These are phyloP conservation scores for Pangasianodon gigas DNA, from an alignment of 2,113 vertebrate genomes.

Conservation along the genomic window DNA sequence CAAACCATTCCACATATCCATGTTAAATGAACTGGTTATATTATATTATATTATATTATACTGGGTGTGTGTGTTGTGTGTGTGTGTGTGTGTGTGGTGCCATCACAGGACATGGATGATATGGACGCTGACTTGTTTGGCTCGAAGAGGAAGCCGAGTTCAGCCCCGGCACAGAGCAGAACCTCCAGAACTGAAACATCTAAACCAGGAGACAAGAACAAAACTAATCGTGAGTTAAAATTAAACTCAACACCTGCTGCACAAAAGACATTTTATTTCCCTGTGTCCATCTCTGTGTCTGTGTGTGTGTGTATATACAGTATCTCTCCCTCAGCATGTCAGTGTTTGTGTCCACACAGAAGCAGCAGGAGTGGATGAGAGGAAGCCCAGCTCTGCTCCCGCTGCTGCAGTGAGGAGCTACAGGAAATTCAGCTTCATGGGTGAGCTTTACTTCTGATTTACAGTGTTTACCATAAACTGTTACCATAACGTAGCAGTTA, in stretches of 20 bases:
- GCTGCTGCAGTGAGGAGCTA: slow-evolving; percentile 57
- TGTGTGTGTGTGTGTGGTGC: background rate
- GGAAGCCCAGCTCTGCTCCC: slow-evolving; percentile 65
- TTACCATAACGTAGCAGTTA: background rate
- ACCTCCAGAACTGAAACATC: slow-evolving; percentile 47
- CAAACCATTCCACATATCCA: background rate
- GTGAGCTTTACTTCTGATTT: slow-evolving; percentile 59
- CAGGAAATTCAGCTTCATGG: slow-evolving; percentile 78
- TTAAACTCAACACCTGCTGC: background rate
- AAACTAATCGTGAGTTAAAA: slow-evolving; percentile 49
- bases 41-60: too few relatives aligned
- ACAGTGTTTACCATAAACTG: background rate
- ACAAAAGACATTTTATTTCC: background rate
- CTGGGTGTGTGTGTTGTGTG: too few relatives aligned
- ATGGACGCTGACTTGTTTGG: slow-evolving; percentile 82
- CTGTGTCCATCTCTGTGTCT: background rate
- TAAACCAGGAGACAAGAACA: slow-evolving; percentile 37
- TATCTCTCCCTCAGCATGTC: background rate
- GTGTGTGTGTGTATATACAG: background rate
- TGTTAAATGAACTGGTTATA: background rate
- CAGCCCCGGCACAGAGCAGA: slow-evolving; percentile 66
- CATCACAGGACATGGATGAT: slow-evolving; percentile 79
- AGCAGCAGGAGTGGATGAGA: slow-evolving; percentile 50
- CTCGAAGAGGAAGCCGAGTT: slow-evolving; percentile 68
- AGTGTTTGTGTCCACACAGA: slow-evolving; percentile 56